Evolutionary conservation across 2,113 vertebrate genomes (phyloP), one percentile per base, ranked within the genome.

Genomic region (Gnathonemus longibarbis): DNA sequence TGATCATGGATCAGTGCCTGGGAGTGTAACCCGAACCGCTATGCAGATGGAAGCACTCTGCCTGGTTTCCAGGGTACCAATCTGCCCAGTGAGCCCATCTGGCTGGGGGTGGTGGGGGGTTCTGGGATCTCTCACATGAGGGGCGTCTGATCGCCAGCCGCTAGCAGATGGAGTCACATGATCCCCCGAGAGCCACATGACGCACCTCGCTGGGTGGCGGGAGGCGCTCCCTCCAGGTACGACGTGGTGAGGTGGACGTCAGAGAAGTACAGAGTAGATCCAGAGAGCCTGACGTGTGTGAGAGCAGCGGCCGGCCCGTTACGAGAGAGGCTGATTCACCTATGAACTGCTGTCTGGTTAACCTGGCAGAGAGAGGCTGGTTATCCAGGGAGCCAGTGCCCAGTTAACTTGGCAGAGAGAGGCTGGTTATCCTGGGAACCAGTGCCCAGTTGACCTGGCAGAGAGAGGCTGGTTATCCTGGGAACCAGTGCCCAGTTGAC

Each of bases 11-110:
- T 89, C 74, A 89, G 70, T 56, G 19, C 58, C n/a, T 83, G 21
- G 48, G 19, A 62, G 39, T 48, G 77, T 48, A 89, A 89, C 52
- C 46, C 52, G n/a, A 56, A 48, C 89, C 27, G 39, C 31, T 39
- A 56, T 58, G 56, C 87, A 88, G 87, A 88, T 62, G 87, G 87
- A 45, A 53, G 31, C 89, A 39, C n/a, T 52, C 48, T 48, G 46
- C 46, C n/a, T 49, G 45, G 21, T 42, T 84, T 84, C 19, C 83
- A 84, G 42, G 45, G 39, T 48, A 48, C 45, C 42, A 46, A 21
- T 84, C 7, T 84, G 45, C 35, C 45, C 42, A 24, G 21, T 3
- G 5, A 80, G 35, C 74, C 74, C 74, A 80, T 86, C 84, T 86
- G 84, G 45, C 10, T 50, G 84, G 46, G 48, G 45, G 24, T 1